Evolutionary conservation across 35 echinoderm and acorn worm species (phyloP).

Genomic region (Apostichopus japonicus): DNA sequence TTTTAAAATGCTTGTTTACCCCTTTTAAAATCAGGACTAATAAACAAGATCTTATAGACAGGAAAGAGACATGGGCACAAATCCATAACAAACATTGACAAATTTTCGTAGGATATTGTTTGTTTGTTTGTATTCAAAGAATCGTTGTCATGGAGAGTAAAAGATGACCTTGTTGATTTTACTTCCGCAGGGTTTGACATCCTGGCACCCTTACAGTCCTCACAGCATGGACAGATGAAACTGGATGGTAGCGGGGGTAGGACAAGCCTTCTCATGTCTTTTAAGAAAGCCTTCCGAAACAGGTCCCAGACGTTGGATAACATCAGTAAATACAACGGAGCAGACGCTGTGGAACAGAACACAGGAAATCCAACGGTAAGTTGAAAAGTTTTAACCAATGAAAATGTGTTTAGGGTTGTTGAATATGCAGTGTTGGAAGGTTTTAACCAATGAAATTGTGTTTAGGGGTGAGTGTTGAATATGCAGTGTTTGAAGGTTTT

Average conservation of each 20-base stretch:
- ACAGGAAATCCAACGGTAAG: slow-evolving; percentile 74
- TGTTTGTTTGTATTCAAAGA: too few relatives aligned
- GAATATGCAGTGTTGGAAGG: neutral
- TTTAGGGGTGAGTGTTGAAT: too few relatives aligned
- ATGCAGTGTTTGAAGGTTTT: too few relatives aligned
- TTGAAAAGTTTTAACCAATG: neutral
- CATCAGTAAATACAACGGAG: slow-evolving; percentile 50
- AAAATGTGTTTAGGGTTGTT: neutral
- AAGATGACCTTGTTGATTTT: neutral
- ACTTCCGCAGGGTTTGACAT: slow-evolving; percentile 54
- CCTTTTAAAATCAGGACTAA: too few relatives aligned
- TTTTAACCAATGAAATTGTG: too few relatives aligned
- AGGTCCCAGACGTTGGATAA: slow-evolving; percentile 70
- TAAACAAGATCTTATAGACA: too few relatives aligned
- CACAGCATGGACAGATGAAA: slow-evolving; percentile 50
- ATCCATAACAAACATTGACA: too few relatives aligned
- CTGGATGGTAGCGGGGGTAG: slow-evolving; percentile 57
- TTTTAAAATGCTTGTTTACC: too few relatives aligned
- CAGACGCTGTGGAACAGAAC: slow-evolving; percentile 4
- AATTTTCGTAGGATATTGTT: too few relatives aligned
- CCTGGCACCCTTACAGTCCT: slow-evolving; percentile 60
- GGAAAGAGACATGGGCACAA: too few relatives aligned
- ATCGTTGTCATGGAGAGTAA: too few relatives aligned
- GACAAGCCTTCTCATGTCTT: slow-evolving; percentile 66
- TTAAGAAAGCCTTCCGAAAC: slow-evolving; percentile 89